Conservation (phyloP, 2,113 vertebrate genomes). For the Pelusios castaneus region DNA sequence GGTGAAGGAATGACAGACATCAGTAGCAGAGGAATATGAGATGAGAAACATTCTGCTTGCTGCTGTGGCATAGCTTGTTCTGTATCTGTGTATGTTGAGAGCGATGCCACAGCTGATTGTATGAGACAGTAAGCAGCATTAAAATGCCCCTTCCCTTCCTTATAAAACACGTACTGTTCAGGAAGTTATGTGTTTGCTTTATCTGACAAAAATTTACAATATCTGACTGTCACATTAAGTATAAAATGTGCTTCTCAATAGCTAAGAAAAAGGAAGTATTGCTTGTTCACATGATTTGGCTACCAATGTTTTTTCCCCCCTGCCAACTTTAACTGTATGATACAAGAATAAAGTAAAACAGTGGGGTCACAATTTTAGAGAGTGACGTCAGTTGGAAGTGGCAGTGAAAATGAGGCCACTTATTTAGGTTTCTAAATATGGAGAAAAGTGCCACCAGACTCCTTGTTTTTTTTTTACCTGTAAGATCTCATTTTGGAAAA, state of each 20-base stretch:
- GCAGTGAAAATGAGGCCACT: background rate
- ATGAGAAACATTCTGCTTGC: background rate
- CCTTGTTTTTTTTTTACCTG: too few species aligned
- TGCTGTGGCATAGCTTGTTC: background rate
- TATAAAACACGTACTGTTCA: constrained; percentile 65
- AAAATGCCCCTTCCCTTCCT: constrained; percentile 61
- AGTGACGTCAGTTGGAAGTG: background rate
- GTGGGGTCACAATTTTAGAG: background rate
- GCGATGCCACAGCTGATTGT: background rate
- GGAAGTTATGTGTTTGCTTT: constrained; percentile 44
- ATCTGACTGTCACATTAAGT: constrained; percentile 6
- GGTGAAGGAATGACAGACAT: background rate
- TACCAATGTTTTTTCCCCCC: background rate
- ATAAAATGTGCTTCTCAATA: background rate
- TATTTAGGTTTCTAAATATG: background rate
- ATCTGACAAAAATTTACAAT: constrained; percentile 46
- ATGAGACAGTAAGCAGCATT: constrained; percentile 41
- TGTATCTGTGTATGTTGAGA: constrained; percentile 46
- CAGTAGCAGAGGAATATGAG: background rate
- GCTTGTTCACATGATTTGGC: background rate
- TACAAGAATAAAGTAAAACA: background rate
- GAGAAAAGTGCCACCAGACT: background rate
- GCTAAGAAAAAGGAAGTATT: too few species aligned
- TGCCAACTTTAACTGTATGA: background rate
- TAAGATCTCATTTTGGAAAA: background rate